Base-by-base conservation (phyloP, 1,140 invertebrate genomes). In the Colletes gigas region DNA sequence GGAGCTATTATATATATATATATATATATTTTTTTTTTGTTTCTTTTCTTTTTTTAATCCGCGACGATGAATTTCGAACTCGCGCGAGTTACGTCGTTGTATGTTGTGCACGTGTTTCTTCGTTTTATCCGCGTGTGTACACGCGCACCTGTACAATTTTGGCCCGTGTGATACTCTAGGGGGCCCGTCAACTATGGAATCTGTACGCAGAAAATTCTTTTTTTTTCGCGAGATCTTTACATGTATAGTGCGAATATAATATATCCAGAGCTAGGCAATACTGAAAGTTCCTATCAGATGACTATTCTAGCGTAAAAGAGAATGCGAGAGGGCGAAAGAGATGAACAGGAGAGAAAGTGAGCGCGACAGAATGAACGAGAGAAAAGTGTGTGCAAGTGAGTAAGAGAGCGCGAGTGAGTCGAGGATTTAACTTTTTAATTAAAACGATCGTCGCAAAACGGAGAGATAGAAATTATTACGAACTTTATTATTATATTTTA, bases 211-310 rank as follows among this genome's bases (percentile, higher is more conserved):
- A 65, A 62, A 52, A 67, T 71, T 30, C 2, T 83, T 47, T 47
- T 9, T 9, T 47, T 47, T 47, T 47, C 44, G 44, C 54, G 78
- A 69, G 59, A 80, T 85, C 81, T 82, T 83, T 82, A 71, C 65
- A 81, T 76, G 72, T 76, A 82, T 77, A 81, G 54, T 66, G 85
- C 85, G 80, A 72, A 50, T 85, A 86, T 88, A 85, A 90, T 88
- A 88, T 90, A 90, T 85, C 82, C 91, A 93, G 90, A 92, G 89
- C 86, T 93, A 93, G 90, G 92, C 92, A 93, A 93, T 93, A 93
- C 90, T 93, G 91, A 93, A 93, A 93, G 92, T 93, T 93, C 92
- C 92, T 93, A 93, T 93, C 88, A 92, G 89, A 92, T 92, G 88
- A 92, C 89, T 93, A 93, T 91, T 92, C 88, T 91, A 90, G 90